Evolutionary conservation across 1,140 invertebrate species (phyloP), one percentile per base, ranked within the genome.

Genomic region (Cydia amplana): DNA sequence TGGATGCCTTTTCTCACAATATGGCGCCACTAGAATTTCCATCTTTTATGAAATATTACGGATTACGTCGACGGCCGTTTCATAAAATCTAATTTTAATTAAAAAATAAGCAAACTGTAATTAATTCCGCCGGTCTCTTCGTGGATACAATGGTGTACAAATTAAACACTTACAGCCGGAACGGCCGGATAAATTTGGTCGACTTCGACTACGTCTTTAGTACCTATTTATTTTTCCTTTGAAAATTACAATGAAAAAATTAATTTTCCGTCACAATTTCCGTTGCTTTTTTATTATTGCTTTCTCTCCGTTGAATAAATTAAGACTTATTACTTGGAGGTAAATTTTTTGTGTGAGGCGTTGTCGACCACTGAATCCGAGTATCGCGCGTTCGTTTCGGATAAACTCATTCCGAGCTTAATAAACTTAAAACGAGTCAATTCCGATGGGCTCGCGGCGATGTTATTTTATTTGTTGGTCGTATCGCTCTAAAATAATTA

Each of bases 41-140:
- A 93, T 93, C 89, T 92, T 91, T 93, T 89, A 91, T 91, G 87
- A 93, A 91, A 91, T 90, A 91, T 91, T 90, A 88, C 84, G 83
- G 88, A 91, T 89, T 88, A 89, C 83, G 82, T 81, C 76, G 76
- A 80, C 79, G 85, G 85, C 84, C 83, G 83, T 88, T 90, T 86
- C 84, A 79, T 87, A 86, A 86, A 88, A 91, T 90, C 85, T 88
- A 91, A 91, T 89, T 92, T 92, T 92, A 91, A 92, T 91, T 92
- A 91, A 88, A 92, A 91, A 91, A 91, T 91, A 89, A 88, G 82
- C 78, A 88, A 87, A 88, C 80, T 79, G 83, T 85, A 87, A 86
- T 87, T 88, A 87, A 87, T 88, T 87, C 83, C 73, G 74, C 20
- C 79, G 73, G 82, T 80, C 74, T 80, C 77, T 77, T 81, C 78